A percentile compares a stretch with the other conserved stretches of the same genome.
phyloP scores from a whole-genome alignment of 2,113 vertebrate species.

The Sturnira hondurensis region DNA sequence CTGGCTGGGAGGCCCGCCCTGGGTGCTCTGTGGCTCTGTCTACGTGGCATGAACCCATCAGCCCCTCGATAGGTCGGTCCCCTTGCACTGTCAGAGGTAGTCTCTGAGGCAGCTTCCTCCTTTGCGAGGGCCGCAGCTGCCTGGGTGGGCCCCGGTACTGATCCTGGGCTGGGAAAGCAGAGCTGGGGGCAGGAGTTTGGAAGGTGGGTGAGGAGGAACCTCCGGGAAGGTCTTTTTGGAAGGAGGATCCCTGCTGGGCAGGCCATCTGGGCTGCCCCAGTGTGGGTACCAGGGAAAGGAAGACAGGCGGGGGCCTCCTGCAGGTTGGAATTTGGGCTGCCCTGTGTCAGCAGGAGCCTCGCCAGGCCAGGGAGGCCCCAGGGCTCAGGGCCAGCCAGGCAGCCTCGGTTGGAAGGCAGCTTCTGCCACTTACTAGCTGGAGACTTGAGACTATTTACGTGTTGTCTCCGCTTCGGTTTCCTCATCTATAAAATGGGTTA shows the following conservation, averaged over 20 bases:
- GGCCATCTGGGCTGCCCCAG: not conserved
- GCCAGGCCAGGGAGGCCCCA: not conserved
- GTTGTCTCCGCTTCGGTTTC: not conserved
- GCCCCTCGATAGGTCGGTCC: not conserved
- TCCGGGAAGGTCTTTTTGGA: not conserved
- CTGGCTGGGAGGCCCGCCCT: fast-evolving
- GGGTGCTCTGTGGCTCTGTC: not conserved
- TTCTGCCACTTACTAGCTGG: not conserved
- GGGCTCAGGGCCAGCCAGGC: not conserved
- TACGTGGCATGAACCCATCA: not conserved
- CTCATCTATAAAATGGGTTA: not conserved
- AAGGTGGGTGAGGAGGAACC: not conserved
- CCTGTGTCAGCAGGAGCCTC: not conserved
- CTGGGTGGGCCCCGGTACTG: fast-evolving
- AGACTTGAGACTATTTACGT: not conserved
- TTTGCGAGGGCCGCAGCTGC: not conserved
- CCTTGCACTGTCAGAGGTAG: not conserved
- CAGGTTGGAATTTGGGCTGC: not conserved
- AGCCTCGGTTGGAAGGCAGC: not conserved
- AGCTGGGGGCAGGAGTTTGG: not conserved
- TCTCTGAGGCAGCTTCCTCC: not conserved
- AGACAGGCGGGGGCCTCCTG: fast-evolving
- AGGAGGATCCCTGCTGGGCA: not conserved
- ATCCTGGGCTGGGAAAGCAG: too few relatives aligned
- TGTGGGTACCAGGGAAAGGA: not conserved